Evolutionary conservation across 2,888 invertebrate genomes (phyloP).

Genomic region (Phrixothrix hirtus): DNA sequence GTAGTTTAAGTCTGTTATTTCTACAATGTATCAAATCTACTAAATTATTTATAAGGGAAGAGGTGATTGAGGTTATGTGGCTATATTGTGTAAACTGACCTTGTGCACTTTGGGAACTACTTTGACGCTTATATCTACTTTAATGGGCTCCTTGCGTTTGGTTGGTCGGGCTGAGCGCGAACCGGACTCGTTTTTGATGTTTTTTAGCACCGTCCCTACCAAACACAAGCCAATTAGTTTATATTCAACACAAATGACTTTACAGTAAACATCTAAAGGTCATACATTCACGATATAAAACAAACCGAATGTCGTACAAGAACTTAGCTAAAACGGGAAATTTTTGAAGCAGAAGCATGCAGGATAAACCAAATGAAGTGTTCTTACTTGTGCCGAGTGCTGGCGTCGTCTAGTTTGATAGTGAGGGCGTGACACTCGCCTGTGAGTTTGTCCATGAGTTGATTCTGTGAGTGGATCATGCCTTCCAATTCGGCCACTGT

Average conservation of each 20-base stretch:
- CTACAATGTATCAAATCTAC: slow-evolving; percentile 58
- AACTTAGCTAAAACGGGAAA: too few relatives aligned
- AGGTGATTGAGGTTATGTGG: too few relatives aligned
- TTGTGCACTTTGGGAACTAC: slow-evolving; percentile 66
- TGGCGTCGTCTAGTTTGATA: slow-evolving; percentile 86
- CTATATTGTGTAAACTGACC: slow-evolving; percentile 57
- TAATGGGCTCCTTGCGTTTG: slow-evolving; percentile 70
- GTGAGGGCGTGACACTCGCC: slow-evolving; percentile 87
- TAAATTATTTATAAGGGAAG: too few relatives aligned
- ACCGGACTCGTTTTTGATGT: slow-evolving; percentile 56
- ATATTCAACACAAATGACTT: slow-evolving; percentile 1
- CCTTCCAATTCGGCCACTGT: slow-evolving; percentile 88
- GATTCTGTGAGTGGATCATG: slow-evolving; percentile 88
- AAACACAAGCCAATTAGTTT: slow-evolving; percentile 50
- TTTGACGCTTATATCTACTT: slow-evolving; percentile 78
- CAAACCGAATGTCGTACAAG: too few relatives aligned
- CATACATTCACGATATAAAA: too few relatives aligned
- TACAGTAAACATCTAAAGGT: too few relatives aligned
- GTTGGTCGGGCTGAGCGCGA: slow-evolving; percentile 55
- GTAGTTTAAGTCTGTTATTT: slow-evolving; percentile 57
- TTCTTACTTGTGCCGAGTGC: slow-evolving; percentile 85
- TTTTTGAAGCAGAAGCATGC: too few relatives aligned
- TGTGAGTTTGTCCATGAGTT: slow-evolving; percentile 90
- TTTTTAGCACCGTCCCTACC: slow-evolving; percentile 53
- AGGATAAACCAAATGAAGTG: slow-evolving; percentile 17